Conservation (phyloP, 1,140 invertebrate genomes). For the Protaetia brevitarsis region DNA sequence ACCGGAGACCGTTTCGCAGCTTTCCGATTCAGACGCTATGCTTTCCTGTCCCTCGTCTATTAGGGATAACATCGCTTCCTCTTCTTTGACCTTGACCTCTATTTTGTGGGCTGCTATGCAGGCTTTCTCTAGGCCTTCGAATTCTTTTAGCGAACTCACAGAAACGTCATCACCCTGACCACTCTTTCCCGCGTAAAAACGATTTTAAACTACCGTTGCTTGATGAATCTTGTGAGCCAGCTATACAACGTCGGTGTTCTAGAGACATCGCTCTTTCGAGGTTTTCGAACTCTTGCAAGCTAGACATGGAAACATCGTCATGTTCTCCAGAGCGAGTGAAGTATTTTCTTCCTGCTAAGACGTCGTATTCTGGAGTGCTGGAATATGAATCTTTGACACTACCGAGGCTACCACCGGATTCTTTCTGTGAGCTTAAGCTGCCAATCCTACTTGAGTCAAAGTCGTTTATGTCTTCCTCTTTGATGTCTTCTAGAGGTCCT, state of each 20-base stretch:
- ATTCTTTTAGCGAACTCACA: conserved; percentile 89
- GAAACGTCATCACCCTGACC: conserved; percentile 85
- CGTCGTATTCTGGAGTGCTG: conserved; percentile 82
- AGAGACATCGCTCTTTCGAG: conserved; percentile 76
- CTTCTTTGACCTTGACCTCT: conserved; percentile 79
- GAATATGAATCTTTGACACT: conserved; percentile 74
- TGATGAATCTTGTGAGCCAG: conserved; percentile 70
- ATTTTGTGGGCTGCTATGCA: conserved; percentile 79
- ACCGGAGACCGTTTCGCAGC: conserved; percentile 64
- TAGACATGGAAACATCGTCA: conserved; percentile 87
- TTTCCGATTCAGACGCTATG: conserved; percentile 63
- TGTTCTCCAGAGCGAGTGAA: conserved; percentile 77
- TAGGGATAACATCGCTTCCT: conserved; percentile 76
- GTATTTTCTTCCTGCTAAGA: conserved; percentile 72
- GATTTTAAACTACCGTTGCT: conserved; percentile 71
- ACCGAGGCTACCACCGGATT: conserved; percentile 72
- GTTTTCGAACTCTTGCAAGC: conserved; percentile 90
- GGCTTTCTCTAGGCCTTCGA: conserved; percentile 87
- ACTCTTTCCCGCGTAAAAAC: conserved; percentile 61
- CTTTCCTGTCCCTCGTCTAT: conserved; percentile 67
- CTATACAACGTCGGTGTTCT: conserved; percentile 60
- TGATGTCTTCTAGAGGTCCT: conserved; percentile 84
- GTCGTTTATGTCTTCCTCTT: conserved; percentile 83
- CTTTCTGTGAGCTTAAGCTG: conserved; percentile 76
- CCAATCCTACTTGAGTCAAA: conserved; percentile 73